These are phyloP conservation scores for Theodoxus fluviatilis DNA, from an alignment of 2,888 invertebrate species.

Conservation along the genomic window DNA sequence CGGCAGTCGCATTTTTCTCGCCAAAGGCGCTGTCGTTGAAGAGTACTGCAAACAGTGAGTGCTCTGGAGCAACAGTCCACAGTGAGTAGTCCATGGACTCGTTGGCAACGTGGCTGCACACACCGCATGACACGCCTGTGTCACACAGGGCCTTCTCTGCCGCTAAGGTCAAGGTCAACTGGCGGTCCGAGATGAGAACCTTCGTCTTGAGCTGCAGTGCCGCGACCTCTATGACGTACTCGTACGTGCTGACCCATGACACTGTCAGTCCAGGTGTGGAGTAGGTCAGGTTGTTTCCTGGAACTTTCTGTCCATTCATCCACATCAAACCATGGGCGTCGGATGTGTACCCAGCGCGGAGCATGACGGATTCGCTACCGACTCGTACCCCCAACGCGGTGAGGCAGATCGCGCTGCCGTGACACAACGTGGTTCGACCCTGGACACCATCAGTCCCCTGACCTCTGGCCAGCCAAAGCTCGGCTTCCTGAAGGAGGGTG, in stretches of 20 bases:
- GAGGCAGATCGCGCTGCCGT: slow-evolving; percentile 30
- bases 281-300: slow-evolving; percentile 20
- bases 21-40: slow-evolving; percentile 26
- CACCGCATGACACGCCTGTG: slow-evolving; percentile 25
- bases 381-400: slow-evolving; percentile 31
- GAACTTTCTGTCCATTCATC: slow-evolving; percentile 29
- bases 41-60: slow-evolving; percentile 32
- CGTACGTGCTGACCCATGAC: slow-evolving; percentile 22
- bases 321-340: slow-evolving; percentile 29
- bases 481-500: slow-evolving; percentile 33
- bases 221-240: slow-evolving; percentile 18
- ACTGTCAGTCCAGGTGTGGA: slow-evolving; percentile 21
- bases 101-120: slow-evolving; percentile 23
- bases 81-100: slow-evolving; percentile 5
- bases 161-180: slow-evolving; percentile 29
- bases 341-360: slow-evolving; percentile 32
- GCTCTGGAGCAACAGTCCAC: slow-evolving; percentile 28
- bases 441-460: slow-evolving; percentile 27
- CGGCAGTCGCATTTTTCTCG: slow-evolving; percentile 27
- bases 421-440: slow-evolving; percentile 31
- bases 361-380: slow-evolving; percentile 30
- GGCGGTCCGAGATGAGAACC: slow-evolving; percentile 26
- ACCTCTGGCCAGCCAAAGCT: slow-evolving; percentile 31
- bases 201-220: slow-evolving; percentile 12
- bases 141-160: slow-evolving; percentile 27